Base-by-base conservation (phyloP, 2,113 vertebrate genomes). In the Ciconia stormi region DNA sequence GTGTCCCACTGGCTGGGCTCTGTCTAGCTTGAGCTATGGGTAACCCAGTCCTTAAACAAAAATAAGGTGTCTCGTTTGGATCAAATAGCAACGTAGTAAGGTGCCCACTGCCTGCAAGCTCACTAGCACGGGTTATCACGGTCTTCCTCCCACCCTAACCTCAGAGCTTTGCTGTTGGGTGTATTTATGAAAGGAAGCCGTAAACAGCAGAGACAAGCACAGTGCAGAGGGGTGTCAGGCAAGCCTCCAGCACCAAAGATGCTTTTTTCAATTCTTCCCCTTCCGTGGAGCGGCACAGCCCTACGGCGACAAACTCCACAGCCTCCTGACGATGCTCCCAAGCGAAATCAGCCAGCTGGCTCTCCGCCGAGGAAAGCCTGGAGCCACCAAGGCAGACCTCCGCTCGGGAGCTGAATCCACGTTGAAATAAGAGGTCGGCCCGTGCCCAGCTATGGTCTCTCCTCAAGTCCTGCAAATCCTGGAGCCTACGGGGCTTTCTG, bases 321-420 rank as follows among this genome's bases (percentile, higher is more conserved):
- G n/a, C 40, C 30, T 85, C 53, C 56, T 3, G 1, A 69, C 0
- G 0, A 53, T 22, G 55, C 10, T 78, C 32, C 50, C 42, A 42
- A 58, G 58, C 1, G 3, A 82, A 76, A 81, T 38, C 74, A 66
- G 66, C 49, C 59, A 32, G 16, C 11, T 1, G 2, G 16, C 29
- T 19, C 77, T n/a, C 58, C 2, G 1, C 25, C 2, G 6, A 82
- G 44, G 15, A 76, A 49, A 1, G 38, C 18, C 44, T 38, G 36
- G 63, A 67, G 52, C 62, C 34, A 58, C 62, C 66, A 72, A 71
- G 20, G 44, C 70, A 78, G 23, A 63, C 3, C 17, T 87, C 52
- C 58, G 19, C 34, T 55, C 0, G 0, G 34, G 30, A 78, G 7
- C 16, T 18, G 34, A 76, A 90, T 22, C 71, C 55, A 73, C 0